Evolutionary conservation across 2,797 vertebrate species (phyloP).

Genomic region (Echeneis naucrates): DNA sequence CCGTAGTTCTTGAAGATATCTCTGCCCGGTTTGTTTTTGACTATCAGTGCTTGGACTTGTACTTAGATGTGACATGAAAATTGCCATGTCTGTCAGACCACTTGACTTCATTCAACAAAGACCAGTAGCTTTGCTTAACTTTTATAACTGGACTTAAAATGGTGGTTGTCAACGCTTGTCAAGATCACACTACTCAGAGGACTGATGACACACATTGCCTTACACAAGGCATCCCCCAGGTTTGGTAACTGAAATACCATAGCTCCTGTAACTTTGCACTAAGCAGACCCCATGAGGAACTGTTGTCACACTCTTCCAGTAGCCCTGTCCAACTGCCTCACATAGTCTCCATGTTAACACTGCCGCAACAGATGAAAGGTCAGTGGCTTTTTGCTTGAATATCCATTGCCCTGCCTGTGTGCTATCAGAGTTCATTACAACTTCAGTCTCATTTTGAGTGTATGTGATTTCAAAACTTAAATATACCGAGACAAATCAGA

Average conservation of each 20-base stretch:
- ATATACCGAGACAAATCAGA: constrained; percentile 2
- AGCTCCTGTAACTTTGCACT: constrained; percentile 39
- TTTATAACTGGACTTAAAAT: constrained; percentile 1
- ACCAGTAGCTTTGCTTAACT: not conserved
- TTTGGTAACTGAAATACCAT: constrained; percentile 56
- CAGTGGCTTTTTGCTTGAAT: constrained; percentile 40
- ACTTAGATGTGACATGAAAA: constrained; percentile 16
- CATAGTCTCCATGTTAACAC: constrained; percentile 69
- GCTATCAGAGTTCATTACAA: constrained; percentile 26
- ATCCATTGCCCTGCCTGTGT: constrained; percentile 36
- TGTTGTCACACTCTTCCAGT: constrained; percentile 59
- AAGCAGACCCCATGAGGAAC: constrained; percentile 52
- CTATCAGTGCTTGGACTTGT: not conserved
- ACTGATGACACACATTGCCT: constrained; percentile 56
- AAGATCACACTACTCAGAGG: constrained; percentile 37
- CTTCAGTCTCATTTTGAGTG: constrained; percentile 9
- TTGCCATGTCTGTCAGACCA: not conserved
- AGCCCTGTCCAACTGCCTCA: constrained; percentile 47
- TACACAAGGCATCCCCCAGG: constrained; percentile 31
- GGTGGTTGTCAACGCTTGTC: constrained; percentile 6
- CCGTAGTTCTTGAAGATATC: constrained; percentile 9
- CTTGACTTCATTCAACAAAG: constrained; percentile 1
- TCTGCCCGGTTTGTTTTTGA: not conserved
- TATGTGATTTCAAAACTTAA: not conserved
- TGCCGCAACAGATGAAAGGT: constrained; percentile 51